phyloP scores from a whole-genome alignment of 2,797 vertebrate species.

The Poecile montanus region DNA sequence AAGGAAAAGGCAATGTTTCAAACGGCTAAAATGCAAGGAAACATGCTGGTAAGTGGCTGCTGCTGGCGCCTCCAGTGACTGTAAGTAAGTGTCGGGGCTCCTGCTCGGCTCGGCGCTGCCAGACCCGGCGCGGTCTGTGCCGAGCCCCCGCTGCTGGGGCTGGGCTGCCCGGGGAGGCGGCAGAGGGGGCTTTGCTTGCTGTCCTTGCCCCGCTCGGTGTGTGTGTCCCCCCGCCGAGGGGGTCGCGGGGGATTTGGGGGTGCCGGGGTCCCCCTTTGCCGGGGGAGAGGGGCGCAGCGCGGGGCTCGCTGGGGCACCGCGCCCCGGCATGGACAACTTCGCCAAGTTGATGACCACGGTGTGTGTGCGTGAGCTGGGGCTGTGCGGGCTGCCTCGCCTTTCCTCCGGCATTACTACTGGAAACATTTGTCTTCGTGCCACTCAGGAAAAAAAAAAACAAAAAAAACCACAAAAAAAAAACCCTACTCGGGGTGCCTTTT shows the following conservation, averaged over 20 bases:
- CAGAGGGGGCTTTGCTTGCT: neutral
- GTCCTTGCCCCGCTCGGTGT: neutral
- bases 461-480: too few relatives aligned
- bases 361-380: neutral
- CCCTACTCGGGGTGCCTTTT: neutral
- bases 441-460: neutral
- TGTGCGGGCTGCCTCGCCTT: neutral
- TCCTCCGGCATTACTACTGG: neutral
- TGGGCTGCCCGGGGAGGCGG: neutral
- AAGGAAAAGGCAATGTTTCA: constrained; percentile 96
- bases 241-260: neutral
- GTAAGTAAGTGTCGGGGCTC: neutral
- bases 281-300: neutral
- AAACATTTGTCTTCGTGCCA: neutral
- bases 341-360: constrained; percentile 43
- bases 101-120: neutral
- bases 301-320: neutral
- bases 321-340: constrained; percentile 49
- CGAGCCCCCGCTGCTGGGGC: neutral
- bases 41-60: constrained; percentile 83
- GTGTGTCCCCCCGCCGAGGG: neutral
- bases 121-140: neutral
- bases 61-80: constrained; percentile 3
- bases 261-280: neutral
- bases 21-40: constrained; percentile 97